Base-by-base conservation (phyloP, 2,113 vertebrate species). In the Brachypteracias leptosomus region DNA sequence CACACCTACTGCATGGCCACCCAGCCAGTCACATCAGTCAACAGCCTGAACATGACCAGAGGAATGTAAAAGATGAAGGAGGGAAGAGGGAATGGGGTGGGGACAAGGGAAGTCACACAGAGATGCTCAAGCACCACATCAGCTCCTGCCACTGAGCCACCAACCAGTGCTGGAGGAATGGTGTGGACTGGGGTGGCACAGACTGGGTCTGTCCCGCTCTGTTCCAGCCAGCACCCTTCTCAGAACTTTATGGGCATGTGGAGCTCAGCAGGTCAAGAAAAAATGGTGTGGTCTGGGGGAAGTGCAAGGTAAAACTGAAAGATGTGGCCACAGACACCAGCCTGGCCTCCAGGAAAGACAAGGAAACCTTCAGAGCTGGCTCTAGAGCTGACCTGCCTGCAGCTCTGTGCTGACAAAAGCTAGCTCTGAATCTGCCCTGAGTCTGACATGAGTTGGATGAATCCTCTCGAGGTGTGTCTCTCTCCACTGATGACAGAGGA, bases 261-360 rank as follows among this genome's bases (percentile, higher is more conserved):
- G 31, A 62, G 13, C 73, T 71, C 61, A 82, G 42, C 33, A 67
- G 51, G 7, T 14, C 57, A 76, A 14, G 38, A 31, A 63, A 35
- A 81, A 71, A 13, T 0, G 9, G 22, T 0, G 0, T 26, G 10
- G 38, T 55, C 2, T 49, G 16, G 31, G 49, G 8, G 25, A 80
- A 46, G 26, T 21, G 40, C 76, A 73, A 68, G 16, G 33, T 72
- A 75, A 20, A 82, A 36, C 17, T 58, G 51, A 46, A 70, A 57
- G 16, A 26, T 46, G 57, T 5, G 16, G 55, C 40, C 71, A 31
- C 0, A 52, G 28, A 35, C 20, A 25, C 33, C 54, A 85, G 15
- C 15, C 20, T 85, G 61, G 21, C 29, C 49, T 65, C 26, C 46
- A 61, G 46, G 10, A 72, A 17, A 57, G 11, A 31, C 35, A 22